Evolutionary conservation across 1,140 invertebrate species (phyloP).

Genomic region (Mamestra configurata): DNA sequence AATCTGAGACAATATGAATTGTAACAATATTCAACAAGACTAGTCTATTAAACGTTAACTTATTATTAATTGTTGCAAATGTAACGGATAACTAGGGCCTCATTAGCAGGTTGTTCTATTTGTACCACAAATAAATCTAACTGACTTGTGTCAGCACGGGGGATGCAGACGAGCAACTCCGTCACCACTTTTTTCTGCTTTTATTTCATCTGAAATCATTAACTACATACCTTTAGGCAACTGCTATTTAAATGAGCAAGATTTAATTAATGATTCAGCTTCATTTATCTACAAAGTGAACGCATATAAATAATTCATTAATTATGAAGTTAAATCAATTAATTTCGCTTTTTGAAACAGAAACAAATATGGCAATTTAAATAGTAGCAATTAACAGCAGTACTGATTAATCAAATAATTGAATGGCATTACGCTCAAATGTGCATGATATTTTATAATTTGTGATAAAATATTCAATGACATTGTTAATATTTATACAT

Average conservation of each 20-base stretch:
- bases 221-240: neutral
- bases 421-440: neutral
- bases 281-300: neutral
- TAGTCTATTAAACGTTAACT: conserved; percentile 41
- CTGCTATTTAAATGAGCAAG: neutral
- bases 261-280: neutral
- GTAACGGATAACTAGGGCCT: conserved; percentile 53
- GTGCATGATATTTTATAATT: neutral
- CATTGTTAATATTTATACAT: neutral
- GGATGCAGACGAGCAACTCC: conserved; percentile 2
- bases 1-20: conserved; percentile 44
- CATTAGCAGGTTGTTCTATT: conserved; percentile 49
- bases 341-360: neutral
- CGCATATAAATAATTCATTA: neutral
- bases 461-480: neutral
- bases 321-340: neutral
- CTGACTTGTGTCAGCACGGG: conserved; percentile 31
- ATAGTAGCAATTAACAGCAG: neutral
- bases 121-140: conserved; percentile 49
- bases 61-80: conserved; percentile 55
- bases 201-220: neutral
- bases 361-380: neutral
- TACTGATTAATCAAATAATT: neutral
- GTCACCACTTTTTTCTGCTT: neutral
- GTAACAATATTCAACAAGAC: conserved; percentile 46